Percentiles rank a stretch among this genome's conserved stretches.
These are phyloP conservation scores for Marcusenius ussheri DNA, from an alignment of 2,113 vertebrate species.

Conservation along the genomic window DNA sequence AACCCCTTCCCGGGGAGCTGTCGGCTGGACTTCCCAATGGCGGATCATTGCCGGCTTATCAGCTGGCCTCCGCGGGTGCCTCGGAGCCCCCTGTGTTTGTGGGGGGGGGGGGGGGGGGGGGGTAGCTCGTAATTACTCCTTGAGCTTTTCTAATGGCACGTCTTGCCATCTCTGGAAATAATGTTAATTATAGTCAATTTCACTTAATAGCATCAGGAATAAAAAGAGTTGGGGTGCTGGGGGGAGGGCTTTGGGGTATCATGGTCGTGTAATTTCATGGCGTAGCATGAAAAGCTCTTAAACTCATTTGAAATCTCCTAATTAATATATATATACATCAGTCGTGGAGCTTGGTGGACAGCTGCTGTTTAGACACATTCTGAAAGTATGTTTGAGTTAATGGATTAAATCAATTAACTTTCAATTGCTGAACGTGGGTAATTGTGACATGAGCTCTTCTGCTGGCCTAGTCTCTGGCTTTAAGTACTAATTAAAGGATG, in stretches of 20 bases:
- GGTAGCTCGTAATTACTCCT: slow-evolving; percentile 22
- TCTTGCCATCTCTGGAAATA: slow-evolving; percentile 32
- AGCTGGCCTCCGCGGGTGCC: background rate
- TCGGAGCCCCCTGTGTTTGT: background rate
- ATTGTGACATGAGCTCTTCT: slow-evolving; percentile 20
- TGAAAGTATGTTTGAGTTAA: slow-evolving; percentile 26
- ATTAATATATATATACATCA: slow-evolving; percentile 21
- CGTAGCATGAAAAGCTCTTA: slow-evolving; percentile 17
- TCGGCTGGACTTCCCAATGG: background rate
- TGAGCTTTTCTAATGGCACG: slow-evolving; percentile 35
- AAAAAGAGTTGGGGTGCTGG: background rate
- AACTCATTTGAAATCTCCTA: slow-evolving; percentile 23
- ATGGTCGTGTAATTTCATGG: slow-evolving; percentile 26
- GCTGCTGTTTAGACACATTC: slow-evolving; percentile 27
- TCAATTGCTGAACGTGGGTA: slow-evolving; percentile 21
- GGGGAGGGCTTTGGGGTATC: slow-evolving; percentile 19
- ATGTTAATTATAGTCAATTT: slow-evolving; percentile 41
- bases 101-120: background rate
- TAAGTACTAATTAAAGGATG: slow-evolving; percentile 2
- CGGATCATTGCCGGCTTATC: background rate
- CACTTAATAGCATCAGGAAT: slow-evolving; percentile 26
- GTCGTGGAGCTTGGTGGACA: slow-evolving; percentile 21
- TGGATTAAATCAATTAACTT: slow-evolving; percentile 26
- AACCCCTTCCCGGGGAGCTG: background rate
- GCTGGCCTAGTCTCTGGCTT: background rate